phyloP scores from a whole-genome alignment of 2,888 invertebrate species.

The Drosophila longiperda region DNA sequence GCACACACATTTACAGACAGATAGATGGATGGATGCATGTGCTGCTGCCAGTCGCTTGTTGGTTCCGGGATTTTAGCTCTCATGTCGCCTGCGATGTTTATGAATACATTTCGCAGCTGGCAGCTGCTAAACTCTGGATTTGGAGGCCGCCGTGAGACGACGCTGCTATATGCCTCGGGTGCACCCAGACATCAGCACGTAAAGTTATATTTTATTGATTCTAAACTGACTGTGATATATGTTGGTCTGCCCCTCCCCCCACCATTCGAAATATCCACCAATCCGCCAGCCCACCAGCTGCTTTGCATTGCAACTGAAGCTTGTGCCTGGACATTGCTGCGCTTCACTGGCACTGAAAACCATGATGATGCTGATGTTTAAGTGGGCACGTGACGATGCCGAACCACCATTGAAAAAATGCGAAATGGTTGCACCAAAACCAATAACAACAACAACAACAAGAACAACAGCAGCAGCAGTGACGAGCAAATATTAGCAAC shows the following conservation, averaged over 20 bases:
- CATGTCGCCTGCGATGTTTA: constrained; percentile 74
- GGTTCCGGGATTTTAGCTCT: constrained; percentile 63
- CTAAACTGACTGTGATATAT: constrained; percentile 75
- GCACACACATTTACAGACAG: constrained; percentile 19
- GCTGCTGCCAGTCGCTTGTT: constrained; percentile 73
- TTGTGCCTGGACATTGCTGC: constrained; percentile 39
- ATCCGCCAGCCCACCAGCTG: neutral
- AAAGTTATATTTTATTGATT: constrained; percentile 79
- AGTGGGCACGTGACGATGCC: constrained; percentile 72
- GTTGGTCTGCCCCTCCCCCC: neutral
- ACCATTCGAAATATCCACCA: too few relatives aligned
- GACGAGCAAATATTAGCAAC: constrained; percentile 13
- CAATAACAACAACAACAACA: constrained; percentile 27
- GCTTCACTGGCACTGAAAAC: constrained; percentile 70
- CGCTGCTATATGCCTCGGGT: constrained; percentile 43
- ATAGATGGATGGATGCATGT: constrained; percentile 64
- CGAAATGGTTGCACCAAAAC: constrained; percentile 22
- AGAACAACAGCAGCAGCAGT: constrained; percentile 16
- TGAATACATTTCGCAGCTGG: constrained; percentile 70
- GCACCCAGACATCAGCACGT: constrained; percentile 70
- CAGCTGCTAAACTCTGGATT: constrained; percentile 27
- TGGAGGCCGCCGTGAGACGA: constrained; percentile 59
- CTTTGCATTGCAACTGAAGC: constrained; percentile 39
- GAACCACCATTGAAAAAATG: constrained; percentile 27
- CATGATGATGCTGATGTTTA: constrained; percentile 71